Base-by-base conservation (phyloP, 2,113 vertebrate genomes). In the Nothobranchius furzeri region DNA sequence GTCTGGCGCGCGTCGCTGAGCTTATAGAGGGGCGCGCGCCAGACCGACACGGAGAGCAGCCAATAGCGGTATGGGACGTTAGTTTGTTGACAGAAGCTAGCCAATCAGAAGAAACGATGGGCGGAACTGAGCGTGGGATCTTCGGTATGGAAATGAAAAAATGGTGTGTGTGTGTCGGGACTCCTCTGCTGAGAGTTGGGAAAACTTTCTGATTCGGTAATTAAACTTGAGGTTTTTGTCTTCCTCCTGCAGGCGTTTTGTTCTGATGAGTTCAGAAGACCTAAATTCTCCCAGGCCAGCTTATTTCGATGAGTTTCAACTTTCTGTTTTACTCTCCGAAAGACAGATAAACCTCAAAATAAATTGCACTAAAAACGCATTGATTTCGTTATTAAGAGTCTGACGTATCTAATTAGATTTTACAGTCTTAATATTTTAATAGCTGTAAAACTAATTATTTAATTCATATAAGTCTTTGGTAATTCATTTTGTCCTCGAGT, bases 91-190 rank as follows among this genome's bases (percentile, higher is more conserved):
- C 20, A 62, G 25, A 63, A 68, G 60, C 1, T 14, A 58, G 14
- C 93, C 92, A 92, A 92, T 93, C 59, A 53, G 57, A 69, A 59
- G 25, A 24, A 43, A 59, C 51, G 0, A 17, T 15, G 82, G 91
- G 91, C 78, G 89, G 78, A 1, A 4, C 15, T 30, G 11, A 3
- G 30, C 70, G 84, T 82, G 85, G 86, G 82, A 87, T 49, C 66
- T 35, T 14, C 43, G 2, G 49, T 55, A 62, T 60, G 75, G 71
- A 68, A 66, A 76, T 40, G 61, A 42, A 50, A 1, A 20, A 20
- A 20, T 20, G 20, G 30, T 30, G 30, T 30, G 30, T 30, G n/a
- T 42, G 52, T 15, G 36, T 58, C 49, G 48, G 20, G 63, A 63
- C 73, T 56, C 50, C 55, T 56, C 59, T 58, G 60, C 59, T 61